Conservation (phyloP, 2,797 vertebrate genomes). For the Spheniscus humboldti region DNA sequence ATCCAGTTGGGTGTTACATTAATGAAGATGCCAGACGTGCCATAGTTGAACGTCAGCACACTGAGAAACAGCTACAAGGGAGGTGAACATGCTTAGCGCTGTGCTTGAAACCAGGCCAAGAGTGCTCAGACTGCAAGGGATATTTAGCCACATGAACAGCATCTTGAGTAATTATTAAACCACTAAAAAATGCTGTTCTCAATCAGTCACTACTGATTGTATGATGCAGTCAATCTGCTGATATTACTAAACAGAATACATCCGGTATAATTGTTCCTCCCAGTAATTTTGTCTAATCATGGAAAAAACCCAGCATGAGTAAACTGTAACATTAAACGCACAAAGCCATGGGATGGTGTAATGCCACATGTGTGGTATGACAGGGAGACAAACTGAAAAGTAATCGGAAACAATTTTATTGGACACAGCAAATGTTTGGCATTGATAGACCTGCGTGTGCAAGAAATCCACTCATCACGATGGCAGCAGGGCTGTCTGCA, state of each 20-base stretch:
- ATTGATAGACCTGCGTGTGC: fast-evolving
- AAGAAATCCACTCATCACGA: background rate
- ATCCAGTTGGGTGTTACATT: background rate
- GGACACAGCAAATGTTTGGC: background rate
- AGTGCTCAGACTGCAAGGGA: background rate
- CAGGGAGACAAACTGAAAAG: background rate
- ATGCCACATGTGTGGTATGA: background rate
- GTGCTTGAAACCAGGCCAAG: background rate
- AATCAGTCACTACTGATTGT: background rate
- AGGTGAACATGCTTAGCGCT: background rate
- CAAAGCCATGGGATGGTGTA: background rate
- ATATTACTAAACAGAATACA: background rate
- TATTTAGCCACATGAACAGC: background rate
- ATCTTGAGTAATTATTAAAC: background rate
- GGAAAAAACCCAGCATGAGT: background rate
- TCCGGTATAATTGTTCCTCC: background rate
- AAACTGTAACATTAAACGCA: background rate
- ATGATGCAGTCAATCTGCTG: background rate
- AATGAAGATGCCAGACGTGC: background rate
- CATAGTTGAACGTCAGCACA: background rate
- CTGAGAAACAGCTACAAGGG: background rate
- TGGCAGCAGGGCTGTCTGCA: background rate
- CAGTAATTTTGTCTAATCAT: background rate
- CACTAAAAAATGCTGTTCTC: background rate
- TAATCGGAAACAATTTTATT: background rate